Percentiles rank a stretch among this genome's conserved stretches.
Evolutionary conservation across 2,797 vertebrate genomes (phyloP).

Genomic region (Sebastes kiyomatsui): DNA sequence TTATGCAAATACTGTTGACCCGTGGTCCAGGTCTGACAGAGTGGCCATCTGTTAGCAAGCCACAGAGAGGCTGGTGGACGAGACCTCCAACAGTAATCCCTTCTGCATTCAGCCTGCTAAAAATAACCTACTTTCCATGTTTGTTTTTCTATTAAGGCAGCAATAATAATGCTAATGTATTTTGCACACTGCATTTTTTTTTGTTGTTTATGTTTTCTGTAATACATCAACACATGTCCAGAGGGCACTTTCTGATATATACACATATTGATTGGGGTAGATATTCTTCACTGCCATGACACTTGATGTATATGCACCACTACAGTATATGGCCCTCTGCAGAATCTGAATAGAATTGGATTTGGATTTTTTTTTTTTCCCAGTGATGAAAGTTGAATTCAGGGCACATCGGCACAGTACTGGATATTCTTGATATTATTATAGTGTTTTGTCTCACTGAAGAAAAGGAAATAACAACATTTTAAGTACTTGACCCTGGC

Average conservation of each 20-base stretch:
- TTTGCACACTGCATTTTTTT: neutral
- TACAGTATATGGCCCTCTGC: neutral
- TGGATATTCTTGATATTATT: constrained; percentile 2
- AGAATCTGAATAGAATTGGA: neutral
- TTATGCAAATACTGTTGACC: constrained; percentile 67
- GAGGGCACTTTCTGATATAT: neutral
- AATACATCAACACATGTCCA: neutral
- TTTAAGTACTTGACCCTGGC: constrained; percentile 9
- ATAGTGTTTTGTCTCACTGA: neutral
- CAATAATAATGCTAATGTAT: constrained; percentile 5
- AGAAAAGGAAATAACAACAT: constrained; percentile 9
- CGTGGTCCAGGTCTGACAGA: constrained; percentile 62
- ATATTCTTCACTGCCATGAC: neutral
- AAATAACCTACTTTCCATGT: constrained; percentile 44
- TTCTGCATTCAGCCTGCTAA: constrained; percentile 46
- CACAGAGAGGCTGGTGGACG: constrained; percentile 48
- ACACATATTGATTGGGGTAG: neutral
- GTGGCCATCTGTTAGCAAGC: constrained; percentile 74
- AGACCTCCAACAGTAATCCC: constrained; percentile 54
- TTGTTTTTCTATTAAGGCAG: constrained; percentile 19
- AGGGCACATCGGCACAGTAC: neutral
- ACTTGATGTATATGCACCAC: neutral
- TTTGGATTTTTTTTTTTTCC: neutral
- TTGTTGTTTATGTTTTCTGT: neutral
- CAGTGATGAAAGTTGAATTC: neutral